phyloP scores from a whole-genome alignment of 1,140 invertebrate species.

The Piezodorus guildinii region DNA sequence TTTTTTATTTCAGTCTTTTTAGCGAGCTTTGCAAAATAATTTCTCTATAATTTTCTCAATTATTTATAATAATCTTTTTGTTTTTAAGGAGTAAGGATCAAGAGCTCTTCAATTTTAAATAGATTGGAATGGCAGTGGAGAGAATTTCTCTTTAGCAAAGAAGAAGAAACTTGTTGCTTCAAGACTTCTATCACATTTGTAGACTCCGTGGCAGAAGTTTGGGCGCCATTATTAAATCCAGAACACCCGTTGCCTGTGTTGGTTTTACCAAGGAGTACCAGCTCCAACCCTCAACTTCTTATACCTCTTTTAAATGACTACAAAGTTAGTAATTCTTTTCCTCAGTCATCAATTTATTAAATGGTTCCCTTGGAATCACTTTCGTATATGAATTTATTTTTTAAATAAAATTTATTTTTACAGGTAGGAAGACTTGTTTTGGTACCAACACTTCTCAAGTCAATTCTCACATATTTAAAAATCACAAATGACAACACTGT shows the following conservation, averaged over 20 bases:
- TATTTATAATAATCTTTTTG: too few species aligned
- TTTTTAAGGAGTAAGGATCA: constrained; percentile 57
- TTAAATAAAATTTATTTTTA: constrained; percentile 27
- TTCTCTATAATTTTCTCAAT: background rate
- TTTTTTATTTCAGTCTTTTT: too few species aligned
- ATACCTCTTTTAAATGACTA: constrained; percentile 52
- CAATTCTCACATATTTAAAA: constrained; percentile 56
- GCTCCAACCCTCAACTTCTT: constrained; percentile 61
- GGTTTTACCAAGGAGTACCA: constrained; percentile 54
- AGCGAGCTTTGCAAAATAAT: too few species aligned
- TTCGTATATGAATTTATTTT: too few species aligned
- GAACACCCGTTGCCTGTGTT: constrained; percentile 43
- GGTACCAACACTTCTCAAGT: constrained; percentile 68
- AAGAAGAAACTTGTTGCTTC: constrained; percentile 61
- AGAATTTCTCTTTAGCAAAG: constrained; percentile 51
- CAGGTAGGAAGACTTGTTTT: constrained; percentile 63
- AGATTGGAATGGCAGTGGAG: constrained; percentile 75
- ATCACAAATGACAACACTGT: constrained; percentile 30
- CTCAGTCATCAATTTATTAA: too few species aligned
- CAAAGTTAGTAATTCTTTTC: constrained; percentile 39
- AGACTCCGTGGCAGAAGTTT: constrained; percentile 75
- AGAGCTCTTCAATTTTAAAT: constrained; percentile 66
- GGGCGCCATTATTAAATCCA: constrained; percentile 60
- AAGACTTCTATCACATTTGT: constrained; percentile 83
- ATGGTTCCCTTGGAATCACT: too few species aligned